Base-by-base conservation (phyloP, 2,797 vertebrate species). In the Brachyalestes nurse region DNA sequence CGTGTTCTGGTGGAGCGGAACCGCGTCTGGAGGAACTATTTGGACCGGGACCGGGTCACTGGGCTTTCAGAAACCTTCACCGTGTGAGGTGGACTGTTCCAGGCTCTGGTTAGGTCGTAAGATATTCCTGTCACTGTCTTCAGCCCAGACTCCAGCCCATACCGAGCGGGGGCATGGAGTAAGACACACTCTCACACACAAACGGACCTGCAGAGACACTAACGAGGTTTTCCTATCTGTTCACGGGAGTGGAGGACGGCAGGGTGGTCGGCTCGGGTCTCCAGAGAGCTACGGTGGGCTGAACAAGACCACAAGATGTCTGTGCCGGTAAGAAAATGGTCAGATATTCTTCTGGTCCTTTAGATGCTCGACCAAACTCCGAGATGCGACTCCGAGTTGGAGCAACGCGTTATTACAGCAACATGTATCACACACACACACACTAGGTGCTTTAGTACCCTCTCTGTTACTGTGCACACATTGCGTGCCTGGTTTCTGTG, bases 291-390 rank as follows among this genome's bases (percentile, higher is more conserved):
- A 21, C 75, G 34, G 78, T 61, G 81, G 73, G 66, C 62, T 55
- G 81, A 84, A 4, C 57, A 75, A 23, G 69, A 65, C 84, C 66
- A 75, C 87, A 90, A 88, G 13, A 94, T 94, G 93, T 93, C 93
- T 88, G 91, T 94, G 71, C 93, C 93, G 84, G 93, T 94, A 82
- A 94, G 93, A 45, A 45, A 45, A 45, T 12, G 42, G 10, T 12
- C 42, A 45, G 1, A 45, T 45, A 8, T 45, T 45, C 42, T 45
- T 45, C 42, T 45, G 7, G 42, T 45, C 42, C 10, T 45, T 45
- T 34, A 34, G 34, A 34, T 34, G 34, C 34, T 34, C 34, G 34
- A 34, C 34, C 4, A 34, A 34, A 34, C 34, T 34, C 34, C 2
- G 34, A 34, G 34, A 34, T 34, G 34, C 34, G 34, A 34, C 34